Conservation (phyloP, 1,140 invertebrate genomes). For the Zaprionus tsacasi region DNA sequence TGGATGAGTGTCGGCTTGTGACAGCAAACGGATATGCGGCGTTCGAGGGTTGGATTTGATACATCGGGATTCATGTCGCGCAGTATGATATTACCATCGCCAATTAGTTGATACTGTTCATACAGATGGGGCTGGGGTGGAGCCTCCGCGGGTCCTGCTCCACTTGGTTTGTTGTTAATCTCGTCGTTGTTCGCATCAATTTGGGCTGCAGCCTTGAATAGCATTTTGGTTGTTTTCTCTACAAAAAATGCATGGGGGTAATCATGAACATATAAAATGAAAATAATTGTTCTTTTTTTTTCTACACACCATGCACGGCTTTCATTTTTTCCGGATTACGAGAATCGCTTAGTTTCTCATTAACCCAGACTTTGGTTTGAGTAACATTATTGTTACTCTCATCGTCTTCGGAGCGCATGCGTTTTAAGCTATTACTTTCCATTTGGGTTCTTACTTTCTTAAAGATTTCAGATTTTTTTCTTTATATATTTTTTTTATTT, state of each 20-base stretch:
- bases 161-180: background rate
- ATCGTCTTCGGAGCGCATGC: conserved; percentile 63
- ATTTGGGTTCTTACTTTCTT: conserved; percentile 29
- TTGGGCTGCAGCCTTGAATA: conserved; percentile 58
- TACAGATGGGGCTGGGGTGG: background rate
- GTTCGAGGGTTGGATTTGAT: conserved; percentile 46
- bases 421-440: conserved; percentile 52
- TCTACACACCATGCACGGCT: conserved; percentile 61
- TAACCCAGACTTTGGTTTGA: conserved; percentile 66
- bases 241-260: background rate
- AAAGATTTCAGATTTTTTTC: background rate
- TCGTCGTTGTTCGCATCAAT: conserved; percentile 3
- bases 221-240: conserved; percentile 70
- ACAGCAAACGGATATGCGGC: conserved; percentile 57
- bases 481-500: background rate
- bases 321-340: conserved; percentile 64
- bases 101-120: conserved; percentile 50
- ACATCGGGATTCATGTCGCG: conserved; percentile 50
- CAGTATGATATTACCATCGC: conserved; percentile 55
- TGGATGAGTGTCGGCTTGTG: conserved; percentile 55
- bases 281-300: too few species aligned
- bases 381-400: conserved; percentile 56
- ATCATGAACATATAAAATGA: too few species aligned
- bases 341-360: conserved; percentile 60
- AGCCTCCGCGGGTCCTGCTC: background rate